Conservation (phyloP, 1,140 invertebrate species). For the Branchinecta lynchi region DNA sequence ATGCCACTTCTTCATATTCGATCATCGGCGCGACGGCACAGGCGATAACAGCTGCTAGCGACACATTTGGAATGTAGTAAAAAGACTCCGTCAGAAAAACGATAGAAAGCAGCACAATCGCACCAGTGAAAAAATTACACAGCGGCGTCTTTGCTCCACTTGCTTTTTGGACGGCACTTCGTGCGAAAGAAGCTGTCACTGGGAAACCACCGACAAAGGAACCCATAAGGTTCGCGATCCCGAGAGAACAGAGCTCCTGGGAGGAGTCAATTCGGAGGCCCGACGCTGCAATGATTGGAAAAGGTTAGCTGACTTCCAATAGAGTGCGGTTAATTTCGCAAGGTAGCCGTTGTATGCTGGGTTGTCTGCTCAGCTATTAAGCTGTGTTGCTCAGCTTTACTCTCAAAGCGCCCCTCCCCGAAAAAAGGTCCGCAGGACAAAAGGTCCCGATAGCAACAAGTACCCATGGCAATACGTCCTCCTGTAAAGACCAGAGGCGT, state of each 20-base stretch:
- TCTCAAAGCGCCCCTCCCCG: no score
- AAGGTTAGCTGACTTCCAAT: slow-evolving; percentile 1
- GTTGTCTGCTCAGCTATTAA: no score
- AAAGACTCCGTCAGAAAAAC: slow-evolving; percentile 31
- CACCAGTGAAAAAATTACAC: slow-evolving; percentile 49
- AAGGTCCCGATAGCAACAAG: no score
- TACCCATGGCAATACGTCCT: no score
- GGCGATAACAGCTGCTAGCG: slow-evolving; percentile 35
- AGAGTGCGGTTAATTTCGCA: background rate
- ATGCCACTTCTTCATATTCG: slow-evolving; percentile 24
- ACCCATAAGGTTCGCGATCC: slow-evolving; percentile 52
- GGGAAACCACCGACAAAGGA: slow-evolving; percentile 59
- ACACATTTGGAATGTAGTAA: slow-evolving; percentile 33
- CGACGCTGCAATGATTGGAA: slow-evolving; percentile 29
- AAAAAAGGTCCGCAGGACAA: no score
- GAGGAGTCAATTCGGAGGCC: slow-evolving; percentile 47
- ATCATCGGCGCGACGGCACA: slow-evolving; percentile 34
- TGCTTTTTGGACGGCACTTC: slow-evolving; percentile 57
- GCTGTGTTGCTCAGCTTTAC: no score
- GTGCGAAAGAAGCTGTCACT: slow-evolving; percentile 57
- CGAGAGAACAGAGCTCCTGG: slow-evolving; percentile 55
- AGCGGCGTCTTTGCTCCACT: slow-evolving; percentile 57
- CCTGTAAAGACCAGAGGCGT: no score
- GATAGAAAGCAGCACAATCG: slow-evolving; percentile 31
- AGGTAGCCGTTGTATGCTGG: background rate